A percentile compares a stretch with the other conserved stretches of the same genome.
Conservation (phyloP, 2,888 invertebrate genomes). For the Bhutanitis thaidina region DNA sequence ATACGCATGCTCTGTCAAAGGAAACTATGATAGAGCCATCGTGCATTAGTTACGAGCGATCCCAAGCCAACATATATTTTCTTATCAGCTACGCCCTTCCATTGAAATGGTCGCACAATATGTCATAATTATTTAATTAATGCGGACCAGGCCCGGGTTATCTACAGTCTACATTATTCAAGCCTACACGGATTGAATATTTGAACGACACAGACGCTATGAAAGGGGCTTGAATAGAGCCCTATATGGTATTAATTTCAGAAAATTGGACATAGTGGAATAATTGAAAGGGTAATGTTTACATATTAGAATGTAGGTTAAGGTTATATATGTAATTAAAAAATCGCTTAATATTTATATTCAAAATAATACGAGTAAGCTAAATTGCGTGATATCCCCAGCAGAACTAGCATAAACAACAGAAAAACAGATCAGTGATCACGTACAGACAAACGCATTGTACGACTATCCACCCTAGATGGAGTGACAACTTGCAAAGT, state of each 20-base stretch:
- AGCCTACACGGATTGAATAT: constrained; percentile 44
- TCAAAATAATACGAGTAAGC: no score
- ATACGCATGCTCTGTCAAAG: background rate
- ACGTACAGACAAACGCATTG: no score
- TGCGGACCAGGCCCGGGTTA: constrained; percentile 63
- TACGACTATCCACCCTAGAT: no score
- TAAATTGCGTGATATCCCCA: no score
- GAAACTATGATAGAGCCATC: constrained; percentile 6
- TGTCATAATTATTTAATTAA: constrained; percentile 79
- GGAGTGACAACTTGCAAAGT: no score
- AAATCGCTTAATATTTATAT: no score
- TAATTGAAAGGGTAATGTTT: constrained; percentile 1
- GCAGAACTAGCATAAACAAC: no score
- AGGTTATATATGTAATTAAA: background rate
- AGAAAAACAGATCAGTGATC: no score
- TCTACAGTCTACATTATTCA: constrained; percentile 59
- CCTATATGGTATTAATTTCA: constrained; percentile 17
- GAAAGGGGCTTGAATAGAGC: constrained; percentile 16
- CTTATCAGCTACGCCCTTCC: constrained; percentile 66
- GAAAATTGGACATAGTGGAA: constrained; percentile 11
- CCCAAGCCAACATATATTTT: constrained; percentile 33
- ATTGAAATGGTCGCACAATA: constrained; percentile 71
- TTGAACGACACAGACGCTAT: constrained; percentile 23
- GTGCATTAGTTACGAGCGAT: constrained; percentile 19
- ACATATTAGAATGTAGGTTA: background rate